These are phyloP conservation scores for Strigops habroptila DNA, from an alignment of 2,113 vertebrate species.

Conservation along the genomic window DNA sequence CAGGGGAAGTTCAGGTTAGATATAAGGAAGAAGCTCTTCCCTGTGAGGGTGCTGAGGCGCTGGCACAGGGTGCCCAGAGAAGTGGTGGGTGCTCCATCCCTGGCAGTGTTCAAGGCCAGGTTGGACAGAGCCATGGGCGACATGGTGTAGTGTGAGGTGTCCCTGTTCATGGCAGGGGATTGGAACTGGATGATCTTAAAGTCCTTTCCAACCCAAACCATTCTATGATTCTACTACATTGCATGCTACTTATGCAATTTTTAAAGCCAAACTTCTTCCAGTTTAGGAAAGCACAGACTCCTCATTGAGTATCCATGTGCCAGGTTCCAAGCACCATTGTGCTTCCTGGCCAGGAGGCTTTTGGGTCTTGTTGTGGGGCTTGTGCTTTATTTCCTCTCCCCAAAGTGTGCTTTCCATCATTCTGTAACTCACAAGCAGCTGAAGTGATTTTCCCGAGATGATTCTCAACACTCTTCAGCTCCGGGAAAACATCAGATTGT, in stretches of 20 bases:
- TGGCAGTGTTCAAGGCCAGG: not conserved
- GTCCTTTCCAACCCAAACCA: not conserved
- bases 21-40: not conserved
- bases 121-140: not conserved
- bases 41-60: not conserved
- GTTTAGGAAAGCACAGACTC: not conserved
- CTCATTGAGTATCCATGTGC: not conserved
- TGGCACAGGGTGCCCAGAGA: not conserved
- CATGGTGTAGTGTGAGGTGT: not conserved
- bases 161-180: not conserved
- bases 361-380: not conserved
- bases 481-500: not conserved
- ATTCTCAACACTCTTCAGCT: not conserved
- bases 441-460: not conserved
- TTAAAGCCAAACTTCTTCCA: conserved; percentile 31
- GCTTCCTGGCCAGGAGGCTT: not conserved
- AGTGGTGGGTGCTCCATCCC: not conserved
- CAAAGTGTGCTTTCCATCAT: not conserved
- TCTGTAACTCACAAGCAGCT: not conserved
- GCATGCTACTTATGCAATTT: conserved; percentile 24
- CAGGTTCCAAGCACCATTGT: not conserved
- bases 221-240: not conserved
- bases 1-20: not conserved
- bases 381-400: not conserved
- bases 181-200: not conserved